Percentiles rank a stretch among this genome's conserved stretches.
Conservation (phyloP, 2,113 vertebrate species). For the Hydropotes inermis region DNA sequence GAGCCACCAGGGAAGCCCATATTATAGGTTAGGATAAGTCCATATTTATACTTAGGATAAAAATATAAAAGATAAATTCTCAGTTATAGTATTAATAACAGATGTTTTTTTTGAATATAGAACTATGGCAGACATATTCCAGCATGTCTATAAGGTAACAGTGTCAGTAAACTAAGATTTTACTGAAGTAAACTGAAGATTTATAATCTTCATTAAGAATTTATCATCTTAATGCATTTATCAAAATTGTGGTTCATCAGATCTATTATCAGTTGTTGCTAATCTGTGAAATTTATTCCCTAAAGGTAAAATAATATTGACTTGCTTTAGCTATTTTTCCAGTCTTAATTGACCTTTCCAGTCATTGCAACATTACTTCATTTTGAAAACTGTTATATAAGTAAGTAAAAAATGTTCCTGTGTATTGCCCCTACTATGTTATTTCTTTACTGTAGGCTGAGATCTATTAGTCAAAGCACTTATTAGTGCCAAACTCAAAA, state of each 20-base stretch:
- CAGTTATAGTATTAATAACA: background rate
- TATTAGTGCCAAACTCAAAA: background rate
- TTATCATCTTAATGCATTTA: background rate
- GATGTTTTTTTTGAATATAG: background rate
- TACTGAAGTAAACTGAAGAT: too few species aligned
- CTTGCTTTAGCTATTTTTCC: background rate
- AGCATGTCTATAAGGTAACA: background rate
- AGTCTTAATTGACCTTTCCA: background rate
- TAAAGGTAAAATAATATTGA: background rate
- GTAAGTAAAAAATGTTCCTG: background rate
- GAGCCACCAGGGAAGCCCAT: too few species aligned
- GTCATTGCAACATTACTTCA: background rate
- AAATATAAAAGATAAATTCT: background rate
- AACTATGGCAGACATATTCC: background rate
- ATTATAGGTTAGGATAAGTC: too few species aligned
- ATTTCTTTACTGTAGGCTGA: background rate
- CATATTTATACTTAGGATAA: background rate
- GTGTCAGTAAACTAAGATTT: background rate
- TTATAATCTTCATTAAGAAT: background rate
- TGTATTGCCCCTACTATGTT: background rate
- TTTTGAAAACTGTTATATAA: background rate
- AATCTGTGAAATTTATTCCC: background rate
- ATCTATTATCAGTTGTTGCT: background rate
- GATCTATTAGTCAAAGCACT: background rate
- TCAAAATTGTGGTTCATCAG: background rate